Evolutionary conservation across 1,140 invertebrate species (phyloP), one percentile per base, ranked within the genome.

Genomic region (Maconellicoccus hirsutus): DNA sequence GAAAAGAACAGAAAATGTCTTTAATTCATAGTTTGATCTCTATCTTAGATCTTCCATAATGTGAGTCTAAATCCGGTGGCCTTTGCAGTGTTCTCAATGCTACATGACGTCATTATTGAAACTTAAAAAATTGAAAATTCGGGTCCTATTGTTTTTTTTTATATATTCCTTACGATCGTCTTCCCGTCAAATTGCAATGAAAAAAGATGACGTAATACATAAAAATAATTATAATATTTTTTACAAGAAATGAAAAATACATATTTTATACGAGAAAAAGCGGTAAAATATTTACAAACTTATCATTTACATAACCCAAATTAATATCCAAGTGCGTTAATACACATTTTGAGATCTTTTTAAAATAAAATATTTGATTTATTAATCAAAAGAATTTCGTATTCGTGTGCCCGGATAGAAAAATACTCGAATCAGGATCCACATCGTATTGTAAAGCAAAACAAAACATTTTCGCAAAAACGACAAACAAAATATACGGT

Each of bases 271-370:
- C 21, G 25, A 66, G 61, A 66, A 59, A 59, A 66, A 66, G 61
- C 61, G 61, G 61, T 66, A 66, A 66, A 66, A 66, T 66, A 66
- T 66, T 12, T 66, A 66, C 61, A 66, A 66, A 66, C 25, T 26
- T 66, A 66, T 16, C 22, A 66, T 23, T 66, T 66, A 66, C 61
- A 66, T 25, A 66, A 23, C 61, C 61, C 61, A 26, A 66, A 66
- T 66, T 66, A 66, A 66, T 26, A 66, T 66, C 61, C 61, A 66
- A 66, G 61, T 66, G 61, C 61, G 4, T 66, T 66, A 25, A 66
- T 66, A 66, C 61, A 66, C 61, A 26, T 66, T 66, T 66, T 66
- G 61, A 66, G 61, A 66, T 66, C 61, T 66, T 66, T 66, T 14
- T 10, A 66, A 66, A 66, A 26, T 16, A 66, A 66, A 66, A 66